Conservation (phyloP, 2,888 invertebrate species). For the Rutpela maculata region DNA sequence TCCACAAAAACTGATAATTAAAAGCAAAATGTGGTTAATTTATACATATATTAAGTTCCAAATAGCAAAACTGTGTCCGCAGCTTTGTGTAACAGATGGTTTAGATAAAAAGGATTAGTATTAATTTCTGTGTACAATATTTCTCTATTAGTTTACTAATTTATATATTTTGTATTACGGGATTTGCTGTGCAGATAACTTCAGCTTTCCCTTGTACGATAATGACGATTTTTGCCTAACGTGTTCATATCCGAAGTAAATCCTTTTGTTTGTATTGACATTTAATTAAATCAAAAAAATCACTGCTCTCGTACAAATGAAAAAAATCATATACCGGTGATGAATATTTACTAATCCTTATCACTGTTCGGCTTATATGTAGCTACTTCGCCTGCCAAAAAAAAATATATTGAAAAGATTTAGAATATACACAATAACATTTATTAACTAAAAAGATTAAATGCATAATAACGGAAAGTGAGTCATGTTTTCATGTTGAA, state of each 20-base stretch:
- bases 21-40: slow-evolving; percentile 55
- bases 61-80: slow-evolving; percentile 56
- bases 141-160: slow-evolving; percentile 59
- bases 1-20: slow-evolving; percentile 46
- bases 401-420: neutral
- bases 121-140: slow-evolving; percentile 55
- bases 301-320: slow-evolving; percentile 18
- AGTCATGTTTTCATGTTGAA: neutral
- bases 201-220: slow-evolving; percentile 11
- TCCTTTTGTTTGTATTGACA: slow-evolving; percentile 18
- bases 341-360: slow-evolving; percentile 14
- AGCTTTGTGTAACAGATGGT: slow-evolving; percentile 53
- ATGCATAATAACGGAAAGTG: too few relatives aligned
- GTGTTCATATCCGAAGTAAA: slow-evolving; percentile 16
- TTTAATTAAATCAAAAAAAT: slow-evolving; percentile 35
- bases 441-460: too few relatives aligned
- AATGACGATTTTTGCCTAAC: slow-evolving; percentile 16
- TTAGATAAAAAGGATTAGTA: slow-evolving; percentile 52
- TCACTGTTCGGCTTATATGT: neutral
- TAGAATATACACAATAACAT: too few relatives aligned
- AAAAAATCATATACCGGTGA: neutral
- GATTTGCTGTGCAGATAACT: slow-evolving; percentile 33
- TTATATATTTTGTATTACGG: slow-evolving; percentile 52
- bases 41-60: slow-evolving; percentile 47
- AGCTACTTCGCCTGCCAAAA: neutral